Base-by-base conservation (phyloP, 2,797 vertebrate species). In the Amphiprion clarkii region DNA sequence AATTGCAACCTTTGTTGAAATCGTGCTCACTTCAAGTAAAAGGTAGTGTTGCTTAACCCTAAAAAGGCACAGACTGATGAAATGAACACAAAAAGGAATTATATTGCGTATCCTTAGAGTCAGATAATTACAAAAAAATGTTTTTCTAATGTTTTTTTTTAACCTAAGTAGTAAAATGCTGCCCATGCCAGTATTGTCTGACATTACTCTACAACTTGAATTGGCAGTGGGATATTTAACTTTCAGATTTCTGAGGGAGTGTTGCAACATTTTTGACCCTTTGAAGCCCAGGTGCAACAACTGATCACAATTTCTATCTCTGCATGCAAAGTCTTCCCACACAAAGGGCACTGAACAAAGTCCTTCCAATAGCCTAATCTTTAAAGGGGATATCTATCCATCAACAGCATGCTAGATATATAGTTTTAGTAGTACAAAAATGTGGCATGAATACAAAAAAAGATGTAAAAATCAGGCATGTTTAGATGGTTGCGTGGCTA, bases 261-360 rank as follows among this genome's bases (percentile, higher is more conserved):
- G 83, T 33, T 63, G 19, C 36, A 70, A 40, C 61, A 61, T 17
- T 54, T 46, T 61, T 48, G 46, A 48, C 57, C 44, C 49, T 60
- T 48, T 60, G 71, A 71, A 55, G 65, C 56, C 57, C 40, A 56
- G 21, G 51, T 36, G 29, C 40, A 78, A 42, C 56, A 72, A 71
- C 53, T 55, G 62, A 31, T 77, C 52, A 23, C 31, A 63, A 27
- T 66, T 40, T 78, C 67, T 68, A 29, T 57, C 55, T 65, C 59
- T 46, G 56, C 57, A 74, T 65, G 19, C 61, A 79, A 58, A 58
- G 46, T 59, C 77, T 70, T 27, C 64, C 56, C 59, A 39, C 63
- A 2, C 65, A 71, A 36, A 12, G 62, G 52, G 23, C 61, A 44
- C 14, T 65, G 46, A 58, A 48, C 2, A 60, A 65, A 42, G 39